These are phyloP conservation scores for Mustela nigripes DNA, from an alignment of 2,113 vertebrate species.

Conservation along the genomic window DNA sequence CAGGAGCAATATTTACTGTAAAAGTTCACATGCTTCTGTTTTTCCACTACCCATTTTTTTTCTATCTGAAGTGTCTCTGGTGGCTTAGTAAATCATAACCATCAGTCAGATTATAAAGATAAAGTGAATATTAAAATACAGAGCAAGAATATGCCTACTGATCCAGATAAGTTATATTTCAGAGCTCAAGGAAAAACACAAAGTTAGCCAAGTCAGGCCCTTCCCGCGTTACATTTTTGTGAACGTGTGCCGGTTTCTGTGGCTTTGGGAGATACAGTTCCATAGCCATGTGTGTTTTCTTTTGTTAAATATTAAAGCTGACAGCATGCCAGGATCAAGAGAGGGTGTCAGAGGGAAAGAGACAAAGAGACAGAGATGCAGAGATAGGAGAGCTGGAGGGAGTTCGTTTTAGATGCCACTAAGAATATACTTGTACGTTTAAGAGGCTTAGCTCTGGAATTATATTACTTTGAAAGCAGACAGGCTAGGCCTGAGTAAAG, in stretches of 20 bases:
- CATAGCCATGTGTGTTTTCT: neutral
- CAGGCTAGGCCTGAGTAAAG: neutral
- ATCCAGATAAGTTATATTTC: neutral
- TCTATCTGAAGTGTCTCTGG: conserved; percentile 34
- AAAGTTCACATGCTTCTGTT: conserved; percentile 12
- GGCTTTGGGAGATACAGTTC: neutral
- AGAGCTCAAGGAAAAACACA: conserved; percentile 43
- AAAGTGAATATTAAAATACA: conserved; percentile 15
- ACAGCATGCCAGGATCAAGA: too few species aligned
- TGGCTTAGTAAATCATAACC: neutral
- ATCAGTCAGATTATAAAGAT: conserved; percentile 41
- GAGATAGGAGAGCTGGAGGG: neutral
- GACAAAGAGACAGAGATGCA: neutral
- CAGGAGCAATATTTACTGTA: conserved; percentile 2
- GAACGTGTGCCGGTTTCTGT: neutral
- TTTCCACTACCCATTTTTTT: conserved; percentile 52
- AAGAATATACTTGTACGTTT: neutral
- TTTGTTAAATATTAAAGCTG: conserved; percentile 3
- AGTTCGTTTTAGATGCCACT: neutral
- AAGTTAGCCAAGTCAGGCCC: neutral
- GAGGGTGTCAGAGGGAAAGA: neutral
- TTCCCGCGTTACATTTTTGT: neutral
- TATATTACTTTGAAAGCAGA: neutral
- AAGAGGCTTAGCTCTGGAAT: conserved; percentile 1
- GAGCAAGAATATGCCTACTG: neutral